Percentiles rank a stretch among this genome's conserved stretches.
These are phyloP conservation scores for Anneissia japonica DNA, from an alignment of 35 echinoderm and acorn worm species.

Conservation along the genomic window DNA sequence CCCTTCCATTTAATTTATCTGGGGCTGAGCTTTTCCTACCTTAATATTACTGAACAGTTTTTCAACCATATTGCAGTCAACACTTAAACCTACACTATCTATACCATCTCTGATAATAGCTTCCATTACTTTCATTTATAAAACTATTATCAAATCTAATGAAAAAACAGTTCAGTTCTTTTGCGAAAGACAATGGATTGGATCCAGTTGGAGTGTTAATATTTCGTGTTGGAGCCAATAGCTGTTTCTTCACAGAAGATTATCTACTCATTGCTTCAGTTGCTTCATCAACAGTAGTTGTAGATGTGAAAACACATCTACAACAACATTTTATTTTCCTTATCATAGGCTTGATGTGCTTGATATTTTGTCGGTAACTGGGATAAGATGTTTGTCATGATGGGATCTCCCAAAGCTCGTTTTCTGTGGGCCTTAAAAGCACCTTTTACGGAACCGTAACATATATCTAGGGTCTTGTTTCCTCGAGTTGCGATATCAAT, in stretches of 20 bases:
- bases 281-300: neutral
- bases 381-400: no score
- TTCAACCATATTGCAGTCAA: neutral
- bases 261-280: neutral
- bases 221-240: neutral
- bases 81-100: neutral
- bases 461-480: no score
- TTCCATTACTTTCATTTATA: neutral
- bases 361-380: neutral
- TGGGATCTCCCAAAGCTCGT: no score
- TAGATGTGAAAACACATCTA: neutral
- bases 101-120: neutral
- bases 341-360: neutral
- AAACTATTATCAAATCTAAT: neutral
- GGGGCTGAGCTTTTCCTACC: neutral
- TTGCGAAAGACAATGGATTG: neutral
- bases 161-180: neutral
- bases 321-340: neutral
- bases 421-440: no score
- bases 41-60: neutral
- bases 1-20: neutral
- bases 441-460: no score
- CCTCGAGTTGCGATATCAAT: no score
- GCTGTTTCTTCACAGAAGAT: neutral
- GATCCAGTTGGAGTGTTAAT: neutral